Evolutionary conservation across 1,140 invertebrate species (phyloP), one percentile per base, ranked within the genome.

Genomic region (Rhopalosiphum padi): DNA sequence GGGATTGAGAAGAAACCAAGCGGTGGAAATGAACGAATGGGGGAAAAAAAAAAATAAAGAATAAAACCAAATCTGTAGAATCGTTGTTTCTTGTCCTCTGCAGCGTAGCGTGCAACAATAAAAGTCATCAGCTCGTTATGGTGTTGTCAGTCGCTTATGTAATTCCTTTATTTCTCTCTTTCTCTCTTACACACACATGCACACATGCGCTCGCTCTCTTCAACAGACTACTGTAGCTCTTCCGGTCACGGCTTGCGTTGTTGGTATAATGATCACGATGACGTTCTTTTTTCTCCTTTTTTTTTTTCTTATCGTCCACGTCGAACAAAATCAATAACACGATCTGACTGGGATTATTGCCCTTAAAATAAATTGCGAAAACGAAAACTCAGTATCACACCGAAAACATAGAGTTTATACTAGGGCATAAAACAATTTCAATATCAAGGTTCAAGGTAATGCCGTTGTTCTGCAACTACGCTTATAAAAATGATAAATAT

Each of bases 121-220:
- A 89, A 89, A 88, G 46, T 88, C 86, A 48, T 88, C 86, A 35
- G 46, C 46, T 88, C 86, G 30, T 88, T 88, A 88, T 35, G 46
- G 46, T 51, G 25, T 87, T 88, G 86, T 88, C 86, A 30, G n/a
- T 37, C 8, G 48, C 35, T 51, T 8, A 15, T 89, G 22, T 37
- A 51, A 89, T 89, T 86, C 41, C 41, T 15, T n/a, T 86, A 25
- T 46, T 30, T 77, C 60, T 77, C 30, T 68, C 60, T 68, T 15
- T 68, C 21, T 89, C n/a, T 88, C 82, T 51, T 15, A 6, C 46
- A 1, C 30, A 23, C n/a, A 48, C 30, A 46, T 23, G 48, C 25
- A n/a, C 85, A n/a, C 18, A 35, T n/a, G 21, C 46, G 0, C 22
- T 8, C 2, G 37, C 3, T 46, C 37, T 87, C 41, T 35, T 18